Percentiles rank a stretch among this genome's conserved stretches.
Evolutionary conservation across 2,113 vertebrate genomes (phyloP).

Genomic region (Rhea americana): DNA sequence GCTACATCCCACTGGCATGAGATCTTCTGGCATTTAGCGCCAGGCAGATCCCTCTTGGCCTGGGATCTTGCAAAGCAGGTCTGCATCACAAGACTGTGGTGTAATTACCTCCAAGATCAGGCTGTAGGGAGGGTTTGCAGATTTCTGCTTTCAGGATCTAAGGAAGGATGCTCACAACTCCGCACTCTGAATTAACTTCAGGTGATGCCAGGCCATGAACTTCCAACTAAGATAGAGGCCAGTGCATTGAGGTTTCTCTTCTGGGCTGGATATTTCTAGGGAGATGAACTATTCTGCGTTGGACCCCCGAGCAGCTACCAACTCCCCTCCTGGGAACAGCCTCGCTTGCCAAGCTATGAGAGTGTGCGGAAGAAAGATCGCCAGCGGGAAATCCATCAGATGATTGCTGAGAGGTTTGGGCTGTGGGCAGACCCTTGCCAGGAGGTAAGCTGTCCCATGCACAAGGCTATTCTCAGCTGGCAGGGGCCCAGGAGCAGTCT

Average conservation of each 20-base stretch:
- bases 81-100: fast-evolving
- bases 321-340: slow-evolving; percentile 65
- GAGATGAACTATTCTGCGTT: slow-evolving; percentile 78
- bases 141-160: neutral
- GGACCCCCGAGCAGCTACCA: slow-evolving; percentile 80
- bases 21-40: neutral
- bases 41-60: neutral
- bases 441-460: slow-evolving; percentile 72
- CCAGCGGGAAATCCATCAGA: slow-evolving; percentile 85
- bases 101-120: neutral
- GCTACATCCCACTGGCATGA: neutral
- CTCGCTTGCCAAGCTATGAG: slow-evolving; percentile 81
- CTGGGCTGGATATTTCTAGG: slow-evolving; percentile 40
- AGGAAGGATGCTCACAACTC: neutral
- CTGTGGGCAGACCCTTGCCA: slow-evolving; percentile 77
- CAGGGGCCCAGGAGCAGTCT: neutral
- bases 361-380: slow-evolving; percentile 83
- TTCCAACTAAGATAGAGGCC: neutral
- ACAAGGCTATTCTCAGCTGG: neutral
- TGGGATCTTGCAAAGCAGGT: neutral
- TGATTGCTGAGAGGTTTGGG: slow-evolving; percentile 82
- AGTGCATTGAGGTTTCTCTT: neutral
- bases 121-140: neutral
- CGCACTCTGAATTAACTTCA: neutral
- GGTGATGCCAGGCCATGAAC: neutral